Evolutionary conservation across 2,888 invertebrate species (phyloP), one percentile per base, ranked within the genome.

Genomic region (Heteromyza rotundicornis): DNA sequence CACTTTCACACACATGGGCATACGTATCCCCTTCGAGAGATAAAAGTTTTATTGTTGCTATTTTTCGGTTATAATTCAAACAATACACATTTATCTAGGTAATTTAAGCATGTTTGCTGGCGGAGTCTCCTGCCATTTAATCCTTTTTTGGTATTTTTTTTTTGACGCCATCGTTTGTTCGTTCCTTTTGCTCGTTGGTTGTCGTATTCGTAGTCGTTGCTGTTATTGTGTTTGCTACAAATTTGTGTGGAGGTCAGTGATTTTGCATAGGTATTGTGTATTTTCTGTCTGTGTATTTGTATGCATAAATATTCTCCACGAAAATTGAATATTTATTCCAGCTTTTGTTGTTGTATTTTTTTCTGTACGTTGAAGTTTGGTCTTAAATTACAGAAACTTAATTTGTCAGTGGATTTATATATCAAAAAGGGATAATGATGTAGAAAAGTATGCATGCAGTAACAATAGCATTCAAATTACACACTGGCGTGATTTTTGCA

Each of bases 61-160:
- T 69, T 72, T 70, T 66, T 71, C 54, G 65, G 65, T 67, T 63
- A 69, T 73, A 72, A 71, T 69, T 71, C 68, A 73, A 70, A 74
- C 69, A 71, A 70, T 72, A 64, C 61, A 65, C 27, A 35, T 27
- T 35, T 35, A 17, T 35, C 47, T 20, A 53, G 8, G 35, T 35
- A 53, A 27, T 53, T 1, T 47, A 19, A 47, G 47, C 47, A 47
- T 47, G 17, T 47, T 17, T 20, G n/a, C n/a, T n/a, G n/a, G n/a
- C n/a, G 20, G 17, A 47, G 17, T 17, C 17, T 47, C n/a, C n/a
- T n/a, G 47, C 19, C 14, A 19, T 19, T 47, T 47, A 47, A 47
- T 47, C 47, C 47, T 47, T 20, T 14, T 47, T 17, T 14, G 3
- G 10, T 19, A 5, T 17, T 19, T 47, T 2, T 19, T 47, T 2